Conservation (phyloP, 2,113 vertebrate species). For the Falco punctatus region DNA sequence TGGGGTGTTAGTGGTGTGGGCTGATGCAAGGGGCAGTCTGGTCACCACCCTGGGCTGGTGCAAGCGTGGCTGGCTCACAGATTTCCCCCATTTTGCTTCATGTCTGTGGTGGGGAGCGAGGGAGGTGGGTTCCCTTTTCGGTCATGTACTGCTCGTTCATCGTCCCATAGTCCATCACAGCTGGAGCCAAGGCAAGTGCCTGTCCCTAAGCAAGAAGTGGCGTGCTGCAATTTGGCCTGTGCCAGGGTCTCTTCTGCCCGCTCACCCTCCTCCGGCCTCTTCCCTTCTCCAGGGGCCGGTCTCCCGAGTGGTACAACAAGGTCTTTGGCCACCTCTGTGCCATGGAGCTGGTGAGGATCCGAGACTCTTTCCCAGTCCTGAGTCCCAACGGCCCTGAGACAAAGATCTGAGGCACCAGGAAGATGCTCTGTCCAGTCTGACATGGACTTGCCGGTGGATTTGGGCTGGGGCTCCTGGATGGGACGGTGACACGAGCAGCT, state of each 20-base stretch:
- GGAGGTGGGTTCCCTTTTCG: neutral
- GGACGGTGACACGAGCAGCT: neutral
- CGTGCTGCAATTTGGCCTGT: fast-evolving
- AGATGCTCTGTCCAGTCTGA: neutral
- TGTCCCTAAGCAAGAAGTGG: neutral
- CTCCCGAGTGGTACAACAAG: constrained; percentile 90
- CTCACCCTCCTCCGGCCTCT: neutral
- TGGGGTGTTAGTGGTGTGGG: fast-evolving
- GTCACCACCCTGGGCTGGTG: neutral
- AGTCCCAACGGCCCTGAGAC: constrained; percentile 76
- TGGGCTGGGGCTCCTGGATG: neutral
- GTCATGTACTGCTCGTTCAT: fast-evolving
- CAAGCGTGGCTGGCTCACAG: neutral
- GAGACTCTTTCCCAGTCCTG: constrained; percentile 82
- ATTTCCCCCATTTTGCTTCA: neutral
- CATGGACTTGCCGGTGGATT: neutral
- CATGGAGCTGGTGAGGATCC: constrained; percentile 84
- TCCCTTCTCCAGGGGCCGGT: constrained; percentile 79
- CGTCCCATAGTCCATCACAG: fast-evolving
- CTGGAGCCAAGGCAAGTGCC: neutral
- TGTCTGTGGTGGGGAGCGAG: fast-evolving
- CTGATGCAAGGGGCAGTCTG: neutral
- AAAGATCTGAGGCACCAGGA: constrained; percentile 71
- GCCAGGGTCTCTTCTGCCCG: fast-evolving
- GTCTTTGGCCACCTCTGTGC: constrained; percentile 87